Base-by-base conservation (phyloP, 2,113 vertebrate genomes). In the Protomyctophum bolini region DNA sequence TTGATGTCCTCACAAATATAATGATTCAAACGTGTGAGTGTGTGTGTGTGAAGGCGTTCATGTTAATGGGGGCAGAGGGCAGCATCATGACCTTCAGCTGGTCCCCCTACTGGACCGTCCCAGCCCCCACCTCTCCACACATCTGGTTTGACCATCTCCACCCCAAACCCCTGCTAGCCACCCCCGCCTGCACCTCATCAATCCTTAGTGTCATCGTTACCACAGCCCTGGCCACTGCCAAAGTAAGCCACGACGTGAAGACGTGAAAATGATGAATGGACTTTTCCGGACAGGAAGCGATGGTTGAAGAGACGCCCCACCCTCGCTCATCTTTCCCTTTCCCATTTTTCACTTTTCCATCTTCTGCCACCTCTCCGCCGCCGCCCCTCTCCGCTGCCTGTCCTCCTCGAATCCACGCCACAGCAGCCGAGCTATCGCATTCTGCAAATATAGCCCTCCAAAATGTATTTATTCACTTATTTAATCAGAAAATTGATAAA, bases 231-330 rank as follows among this genome's bases (percentile, higher is more conserved):
- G 81, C 89, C 74, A 83, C 86, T 79, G 89, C 87, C 88, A 91
- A 90, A 91, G 87, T 90, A 89, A 92, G 85, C 85, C 81, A 47
- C 85, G 89, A 92, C 87, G 83, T 70, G 8, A 71, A 90, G 88
- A 92, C 62, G 84, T 88, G 87, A 92, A 91, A 89, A 89, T 93
- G 92, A 93, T 92, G 81, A 89, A 93, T 93, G 87, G 83, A 89
- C 73, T 89, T 90, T 91, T 91, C 90, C 85, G 75, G 85, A 87
- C 88, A 90, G 91, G 90, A 92, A 90, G 77, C 72, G 73, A 78
- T 75, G 83, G 86, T 77, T 87, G 84, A 89, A 72, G 80, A 88
- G 89, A 83, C 86, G 71, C 88, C 80, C 86, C 81, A 80, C 88
- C 76, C 89, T 86, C 85, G 68, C 83, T 84, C 82, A 87, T 91